These are phyloP conservation scores for Diabrotica undecimpunctata DNA, from an alignment of 1,140 invertebrate species.

Conservation along the genomic window DNA sequence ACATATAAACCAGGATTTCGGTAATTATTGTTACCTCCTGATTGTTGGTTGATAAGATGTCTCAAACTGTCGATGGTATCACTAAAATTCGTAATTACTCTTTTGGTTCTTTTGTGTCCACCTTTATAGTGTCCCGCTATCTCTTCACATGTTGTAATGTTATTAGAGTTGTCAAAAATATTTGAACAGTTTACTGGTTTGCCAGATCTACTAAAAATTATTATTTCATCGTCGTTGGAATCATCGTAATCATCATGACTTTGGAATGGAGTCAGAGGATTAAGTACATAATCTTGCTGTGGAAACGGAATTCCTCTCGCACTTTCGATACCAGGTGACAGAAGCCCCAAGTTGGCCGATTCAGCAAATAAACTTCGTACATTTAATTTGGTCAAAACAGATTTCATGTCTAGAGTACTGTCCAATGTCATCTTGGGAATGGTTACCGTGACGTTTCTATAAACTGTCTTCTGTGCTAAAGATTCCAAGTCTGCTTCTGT, in stretches of 20 bases:
- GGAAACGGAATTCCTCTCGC: neutral
- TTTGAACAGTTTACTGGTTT: conserved; percentile 37
- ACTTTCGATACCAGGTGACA: conserved; percentile 48
- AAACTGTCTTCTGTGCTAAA: conserved; percentile 51
- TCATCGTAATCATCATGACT: too few species aligned
- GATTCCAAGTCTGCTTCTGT: conserved; percentile 51
- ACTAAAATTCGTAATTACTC: neutral
- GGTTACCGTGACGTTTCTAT: conserved; percentile 53
- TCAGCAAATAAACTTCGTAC: conserved; percentile 57
- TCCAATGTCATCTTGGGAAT: conserved; percentile 68
- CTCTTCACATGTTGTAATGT: conserved; percentile 30
- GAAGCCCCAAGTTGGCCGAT: conserved; percentile 57
- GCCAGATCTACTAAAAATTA: conserved; percentile 41
- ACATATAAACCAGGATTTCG: conserved; percentile 55
- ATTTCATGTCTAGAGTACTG: conserved; percentile 53
- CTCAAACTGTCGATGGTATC: conserved; percentile 36
- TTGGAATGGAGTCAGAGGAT: conserved; percentile 16
- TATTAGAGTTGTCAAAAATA: conserved; percentile 32
- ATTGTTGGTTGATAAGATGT: conserved; percentile 33
- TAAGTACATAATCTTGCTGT: conserved; percentile 8
- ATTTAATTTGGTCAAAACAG: conserved; percentile 54
- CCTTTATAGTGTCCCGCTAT: conserved; percentile 13
- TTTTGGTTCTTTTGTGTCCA: conserved; percentile 6
- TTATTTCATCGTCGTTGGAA: conserved; percentile 27
- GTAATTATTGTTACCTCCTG: conserved; percentile 23